A percentile compares a stretch with the other conserved stretches of the same genome.
Conservation (phyloP, 2,888 invertebrate species). For the Aquatica leii region DNA sequence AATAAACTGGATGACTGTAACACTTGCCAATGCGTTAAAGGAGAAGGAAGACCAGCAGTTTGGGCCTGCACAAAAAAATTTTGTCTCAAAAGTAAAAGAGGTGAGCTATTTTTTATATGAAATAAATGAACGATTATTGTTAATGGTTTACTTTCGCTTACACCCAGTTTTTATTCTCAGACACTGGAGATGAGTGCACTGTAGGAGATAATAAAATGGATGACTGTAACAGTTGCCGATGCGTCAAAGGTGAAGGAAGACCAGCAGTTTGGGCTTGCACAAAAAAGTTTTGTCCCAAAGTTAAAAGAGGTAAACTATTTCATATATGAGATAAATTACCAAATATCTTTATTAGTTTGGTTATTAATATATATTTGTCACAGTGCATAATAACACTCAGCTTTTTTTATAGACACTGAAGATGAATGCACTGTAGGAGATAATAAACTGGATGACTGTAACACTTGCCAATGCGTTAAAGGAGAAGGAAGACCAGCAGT, state of each 20-base stretch:
- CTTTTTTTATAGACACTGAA: no score
- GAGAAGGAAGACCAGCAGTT: conserved; percentile 46
- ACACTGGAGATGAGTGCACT: background rate
- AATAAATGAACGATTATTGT: no score
- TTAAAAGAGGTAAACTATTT: no score
- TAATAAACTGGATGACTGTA: conserved; percentile 23
- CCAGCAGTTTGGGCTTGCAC: conserved; percentile 62
- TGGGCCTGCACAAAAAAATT: conserved; percentile 62
- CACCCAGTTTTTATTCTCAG: no score
- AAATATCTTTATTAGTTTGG: no score
- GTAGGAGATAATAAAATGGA: conserved; percentile 9
- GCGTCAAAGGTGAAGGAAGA: conserved; percentile 42
- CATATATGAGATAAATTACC: no score
- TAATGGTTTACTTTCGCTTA: no score
- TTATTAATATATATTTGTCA: no score
- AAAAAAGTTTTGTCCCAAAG: conserved; percentile 46
- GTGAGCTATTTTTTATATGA: no score
- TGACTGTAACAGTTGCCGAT: conserved; percentile 45
- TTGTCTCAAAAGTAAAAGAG: no score
- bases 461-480: conserved; percentile 45
- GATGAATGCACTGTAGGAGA: conserved; percentile 14
- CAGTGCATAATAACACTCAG: no score
- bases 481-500: conserved; percentile 37
- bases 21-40: conserved; percentile 47
- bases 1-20: conserved; percentile 39